Evolutionary conservation across 1,140 invertebrate genomes (phyloP).

Genomic region (Sminthurides bifidus): DNA sequence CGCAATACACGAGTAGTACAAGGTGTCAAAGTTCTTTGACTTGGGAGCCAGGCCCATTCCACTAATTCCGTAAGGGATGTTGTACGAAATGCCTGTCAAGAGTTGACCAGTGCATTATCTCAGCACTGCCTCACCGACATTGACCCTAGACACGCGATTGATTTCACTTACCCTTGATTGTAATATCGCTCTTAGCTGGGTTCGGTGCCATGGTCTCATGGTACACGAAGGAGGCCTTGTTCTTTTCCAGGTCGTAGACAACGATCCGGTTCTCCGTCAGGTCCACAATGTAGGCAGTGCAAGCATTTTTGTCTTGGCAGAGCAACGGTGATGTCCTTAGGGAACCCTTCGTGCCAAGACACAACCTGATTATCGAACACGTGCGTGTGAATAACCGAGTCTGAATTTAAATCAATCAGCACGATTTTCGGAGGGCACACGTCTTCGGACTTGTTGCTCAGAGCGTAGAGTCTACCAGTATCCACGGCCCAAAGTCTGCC

Average conservation of each 20-base stretch:
- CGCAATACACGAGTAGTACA: neutral
- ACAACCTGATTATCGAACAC: conserved; percentile 39
- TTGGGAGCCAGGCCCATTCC: neutral
- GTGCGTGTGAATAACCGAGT: conserved; percentile 46
- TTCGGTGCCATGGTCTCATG: conserved; percentile 6
- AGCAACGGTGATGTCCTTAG: conserved; percentile 27
- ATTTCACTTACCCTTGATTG: conserved; percentile 7
- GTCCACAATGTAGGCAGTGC: conserved; percentile 36
- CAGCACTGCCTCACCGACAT: neutral
- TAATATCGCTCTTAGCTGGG: neutral
- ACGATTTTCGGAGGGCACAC: conserved; percentile 64
- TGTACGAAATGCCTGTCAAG: neutral
- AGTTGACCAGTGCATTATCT: neutral
- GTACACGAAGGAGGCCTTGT: conserved; percentile 53
- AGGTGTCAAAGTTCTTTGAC: neutral
- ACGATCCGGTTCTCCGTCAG: conserved; percentile 48
- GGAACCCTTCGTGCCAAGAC: neutral
- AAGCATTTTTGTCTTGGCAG: conserved; percentile 36
- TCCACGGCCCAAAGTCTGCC: conserved; percentile 62
- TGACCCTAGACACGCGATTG: neutral
- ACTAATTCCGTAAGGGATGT: neutral
- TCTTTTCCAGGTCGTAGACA: conserved; percentile 48
- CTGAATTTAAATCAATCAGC: conserved; percentile 60
- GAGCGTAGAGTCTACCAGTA: conserved; percentile 46
- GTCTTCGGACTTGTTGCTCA: conserved; percentile 55